phyloP scores from a whole-genome alignment of 2,113 vertebrate genomes.

The Plecturocebus donacophilus region DNA sequence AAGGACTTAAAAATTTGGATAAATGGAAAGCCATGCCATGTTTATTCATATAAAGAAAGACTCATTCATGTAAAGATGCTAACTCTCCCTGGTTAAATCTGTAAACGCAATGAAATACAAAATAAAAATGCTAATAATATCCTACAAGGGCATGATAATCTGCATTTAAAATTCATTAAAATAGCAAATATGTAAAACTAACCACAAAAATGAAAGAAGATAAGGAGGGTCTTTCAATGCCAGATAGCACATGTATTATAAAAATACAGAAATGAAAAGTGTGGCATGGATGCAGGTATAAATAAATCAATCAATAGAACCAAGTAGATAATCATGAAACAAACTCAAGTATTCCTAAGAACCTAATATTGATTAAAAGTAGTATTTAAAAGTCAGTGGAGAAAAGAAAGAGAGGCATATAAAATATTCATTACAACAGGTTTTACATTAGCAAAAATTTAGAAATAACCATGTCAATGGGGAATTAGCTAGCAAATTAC shows the following conservation, averaged over 20 bases:
- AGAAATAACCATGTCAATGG: background rate
- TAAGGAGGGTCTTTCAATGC: background rate
- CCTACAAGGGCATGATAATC: background rate
- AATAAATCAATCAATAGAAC: background rate
- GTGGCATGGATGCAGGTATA: background rate
- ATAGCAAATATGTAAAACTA: constrained; percentile 12
- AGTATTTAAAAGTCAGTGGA: background rate
- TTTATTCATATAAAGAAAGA: constrained; percentile 12
- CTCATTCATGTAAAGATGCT: background rate
- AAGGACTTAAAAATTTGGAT: background rate
- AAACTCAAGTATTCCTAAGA: background rate
- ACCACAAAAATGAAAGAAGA: background rate
- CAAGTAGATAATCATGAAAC: background rate
- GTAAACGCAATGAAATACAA: background rate
- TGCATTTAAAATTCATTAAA: background rate
- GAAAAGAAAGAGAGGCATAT: background rate
- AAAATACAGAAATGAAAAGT: background rate
- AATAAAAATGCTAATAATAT: background rate
- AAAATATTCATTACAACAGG: background rate
- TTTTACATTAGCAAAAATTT: background rate
- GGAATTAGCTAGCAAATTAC: background rate
- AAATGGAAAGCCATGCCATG: background rate
- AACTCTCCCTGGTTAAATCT: background rate
- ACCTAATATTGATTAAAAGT: background rate
- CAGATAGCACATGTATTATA: background rate